Percentiles rank a stretch among this genome's conserved stretches.
phyloP scores from a whole-genome alignment of 2,888 invertebrate species.

The Diogma glabrata region DNA sequence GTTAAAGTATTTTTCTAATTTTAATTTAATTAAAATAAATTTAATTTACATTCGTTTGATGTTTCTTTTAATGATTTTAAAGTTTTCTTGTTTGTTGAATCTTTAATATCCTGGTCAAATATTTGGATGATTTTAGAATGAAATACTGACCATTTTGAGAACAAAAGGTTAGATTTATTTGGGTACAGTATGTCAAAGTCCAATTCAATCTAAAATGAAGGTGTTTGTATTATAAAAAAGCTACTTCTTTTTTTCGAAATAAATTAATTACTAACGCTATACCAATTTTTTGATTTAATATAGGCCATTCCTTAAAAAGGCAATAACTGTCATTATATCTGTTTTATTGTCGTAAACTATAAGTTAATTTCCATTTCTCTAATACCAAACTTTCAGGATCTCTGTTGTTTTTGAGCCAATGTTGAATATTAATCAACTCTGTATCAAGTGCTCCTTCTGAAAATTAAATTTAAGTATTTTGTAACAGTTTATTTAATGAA shows the following conservation, averaged over 20 bases:
- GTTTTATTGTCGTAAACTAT: background rate
- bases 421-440: background rate
- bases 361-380: background rate
- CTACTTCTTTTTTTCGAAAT: no score
- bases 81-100: background rate
- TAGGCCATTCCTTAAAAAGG: background rate
- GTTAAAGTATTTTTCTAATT: background rate
- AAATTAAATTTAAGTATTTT: no score
- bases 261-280: background rate
- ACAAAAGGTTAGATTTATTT: background rate
- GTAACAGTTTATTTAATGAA: no score
- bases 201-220: constrained; percentile 4
- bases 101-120: background rate
- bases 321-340: background rate
- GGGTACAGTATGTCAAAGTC: background rate
- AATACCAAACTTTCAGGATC: constrained; percentile 1
- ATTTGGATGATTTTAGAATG: background rate
- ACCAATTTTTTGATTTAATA: background rate
- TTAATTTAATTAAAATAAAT: background rate
- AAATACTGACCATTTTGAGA: background rate
- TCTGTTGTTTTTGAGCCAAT: background rate
- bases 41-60: background rate
- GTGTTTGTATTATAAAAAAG: background rate
- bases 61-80: background rate
- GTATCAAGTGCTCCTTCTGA: no score